These are phyloP conservation scores for Argynnis bischoffii DNA, from an alignment of 2,888 invertebrate species.

Conservation along the genomic window DNA sequence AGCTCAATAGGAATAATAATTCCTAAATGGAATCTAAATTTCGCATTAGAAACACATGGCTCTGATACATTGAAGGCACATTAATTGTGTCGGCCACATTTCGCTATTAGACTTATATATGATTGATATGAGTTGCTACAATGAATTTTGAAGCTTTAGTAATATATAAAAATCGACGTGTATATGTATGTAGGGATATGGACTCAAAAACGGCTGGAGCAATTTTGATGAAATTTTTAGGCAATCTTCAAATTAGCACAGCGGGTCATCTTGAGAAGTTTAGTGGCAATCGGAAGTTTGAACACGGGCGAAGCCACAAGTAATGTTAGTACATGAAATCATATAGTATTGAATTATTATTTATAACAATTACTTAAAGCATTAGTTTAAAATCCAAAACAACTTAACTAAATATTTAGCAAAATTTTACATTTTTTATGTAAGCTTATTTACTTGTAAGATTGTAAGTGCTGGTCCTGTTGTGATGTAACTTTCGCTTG, in stretches of 20 bases:
- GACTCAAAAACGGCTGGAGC: too few species aligned
- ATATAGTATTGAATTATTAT: not conserved
- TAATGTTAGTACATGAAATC: not conserved
- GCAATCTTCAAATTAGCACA: too few species aligned
- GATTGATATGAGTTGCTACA: slow-evolving; percentile 38
- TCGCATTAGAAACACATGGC: slow-evolving; percentile 34
- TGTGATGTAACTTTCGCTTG: slow-evolving; percentile 90
- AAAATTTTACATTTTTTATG: too few species aligned
- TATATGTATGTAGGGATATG: too few species aligned
- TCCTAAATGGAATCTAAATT: slow-evolving; percentile 18
- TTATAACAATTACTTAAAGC: too few species aligned
- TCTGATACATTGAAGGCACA: slow-evolving; percentile 37
- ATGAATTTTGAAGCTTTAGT: slow-evolving; percentile 21
- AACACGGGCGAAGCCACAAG: too few species aligned
- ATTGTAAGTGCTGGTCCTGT: slow-evolving; percentile 88
- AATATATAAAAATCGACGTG: not conserved
- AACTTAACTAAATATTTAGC: too few species aligned
- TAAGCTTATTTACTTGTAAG: slow-evolving; percentile 77
- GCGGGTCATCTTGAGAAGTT: too few species aligned
- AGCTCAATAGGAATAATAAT: too few species aligned
- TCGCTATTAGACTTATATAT: slow-evolving; percentile 35
- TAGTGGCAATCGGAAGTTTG: too few species aligned
- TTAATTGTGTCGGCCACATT: slow-evolving; percentile 38
- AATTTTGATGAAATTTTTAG: too few species aligned
- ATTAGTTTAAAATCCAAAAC: too few species aligned